A percentile compares a stretch with the other conserved stretches of the same genome.
Evolutionary conservation across 2,797 vertebrate species (phyloP).

Genomic region (Hydrolagus colliei): DNA sequence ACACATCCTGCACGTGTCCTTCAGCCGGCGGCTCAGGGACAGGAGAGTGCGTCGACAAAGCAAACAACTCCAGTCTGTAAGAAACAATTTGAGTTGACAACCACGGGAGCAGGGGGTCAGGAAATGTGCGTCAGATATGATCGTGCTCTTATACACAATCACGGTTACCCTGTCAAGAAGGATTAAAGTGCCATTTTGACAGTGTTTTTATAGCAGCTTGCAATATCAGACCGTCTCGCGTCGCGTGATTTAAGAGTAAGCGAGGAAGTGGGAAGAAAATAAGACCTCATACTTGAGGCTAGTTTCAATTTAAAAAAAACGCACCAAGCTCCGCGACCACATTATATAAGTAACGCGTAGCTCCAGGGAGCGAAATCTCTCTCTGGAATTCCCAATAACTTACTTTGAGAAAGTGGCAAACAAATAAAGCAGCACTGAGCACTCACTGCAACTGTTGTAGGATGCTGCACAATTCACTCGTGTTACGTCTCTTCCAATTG

Average conservation of each 20-base stretch:
- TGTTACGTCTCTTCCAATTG: background rate
- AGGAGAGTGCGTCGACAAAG: slow-evolving; percentile 91
- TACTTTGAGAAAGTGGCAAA: background rate
- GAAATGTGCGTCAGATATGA: background rate
- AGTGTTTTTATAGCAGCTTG: no score
- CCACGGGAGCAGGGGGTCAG: background rate
- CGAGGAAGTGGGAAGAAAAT: no score
- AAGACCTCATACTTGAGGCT: no score
- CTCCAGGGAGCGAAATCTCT: background rate
- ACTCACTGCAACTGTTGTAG: background rate
- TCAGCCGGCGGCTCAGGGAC: slow-evolving; percentile 86
- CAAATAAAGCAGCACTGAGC: background rate
- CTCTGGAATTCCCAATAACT: background rate
- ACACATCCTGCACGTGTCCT: slow-evolving; percentile 97
- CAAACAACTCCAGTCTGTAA: slow-evolving; percentile 91
- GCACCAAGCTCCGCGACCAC: no score
- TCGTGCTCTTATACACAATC: background rate
- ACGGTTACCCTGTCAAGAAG: no score
- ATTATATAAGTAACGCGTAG: background rate
- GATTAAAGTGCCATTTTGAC: no score
- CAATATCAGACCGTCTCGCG: no score
- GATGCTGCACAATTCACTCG: background rate
- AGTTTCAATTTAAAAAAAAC: no score
- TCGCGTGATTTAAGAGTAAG: no score
- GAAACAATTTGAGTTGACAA: background rate